Evolutionary conservation across 1,140 invertebrate genomes (phyloP).

Genomic region (Chymomyza costata): DNA sequence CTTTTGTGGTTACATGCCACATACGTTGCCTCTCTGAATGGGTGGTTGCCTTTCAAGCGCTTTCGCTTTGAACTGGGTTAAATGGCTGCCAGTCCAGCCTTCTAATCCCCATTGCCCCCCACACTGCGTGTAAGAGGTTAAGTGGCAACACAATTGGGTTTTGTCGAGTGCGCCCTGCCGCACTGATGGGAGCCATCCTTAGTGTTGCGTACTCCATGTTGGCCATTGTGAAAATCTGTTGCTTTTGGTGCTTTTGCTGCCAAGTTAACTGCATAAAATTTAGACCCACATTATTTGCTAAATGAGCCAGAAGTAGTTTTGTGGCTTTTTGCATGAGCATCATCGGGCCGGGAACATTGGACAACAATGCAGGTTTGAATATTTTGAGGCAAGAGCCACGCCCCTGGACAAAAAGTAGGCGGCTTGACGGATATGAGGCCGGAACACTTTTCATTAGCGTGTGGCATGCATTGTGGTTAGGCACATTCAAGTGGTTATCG

Average conservation of each 20-base stretch:
- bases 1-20: conserved; percentile 8
- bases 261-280: conserved; percentile 35
- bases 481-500: conserved; percentile 28
- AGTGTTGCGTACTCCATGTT: not conserved
- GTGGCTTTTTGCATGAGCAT: conserved; percentile 12
- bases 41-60: not conserved
- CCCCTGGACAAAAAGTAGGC: conserved; percentile 5
- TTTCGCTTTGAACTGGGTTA: conserved; percentile 21
- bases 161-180: conserved; percentile 16
- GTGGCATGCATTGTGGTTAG: conserved; percentile 28
- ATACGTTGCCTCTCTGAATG: too few species aligned
- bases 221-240: conserved; percentile 17
- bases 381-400: conserved; percentile 6
- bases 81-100: conserved; percentile 17
- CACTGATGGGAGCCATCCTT: too few species aligned
- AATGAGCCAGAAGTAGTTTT: conserved; percentile 57
- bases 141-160: conserved; percentile 34
- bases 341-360: too few species aligned
- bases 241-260: not conserved
- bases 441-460: conserved; percentile 52
- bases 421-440: not conserved
- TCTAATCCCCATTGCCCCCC: not conserved
- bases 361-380: not conserved
- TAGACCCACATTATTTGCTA: conserved; percentile 44
- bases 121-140: conserved; percentile 7